phyloP scores from a whole-genome alignment of 2,113 vertebrate genomes.

The Albula goreensis region DNA sequence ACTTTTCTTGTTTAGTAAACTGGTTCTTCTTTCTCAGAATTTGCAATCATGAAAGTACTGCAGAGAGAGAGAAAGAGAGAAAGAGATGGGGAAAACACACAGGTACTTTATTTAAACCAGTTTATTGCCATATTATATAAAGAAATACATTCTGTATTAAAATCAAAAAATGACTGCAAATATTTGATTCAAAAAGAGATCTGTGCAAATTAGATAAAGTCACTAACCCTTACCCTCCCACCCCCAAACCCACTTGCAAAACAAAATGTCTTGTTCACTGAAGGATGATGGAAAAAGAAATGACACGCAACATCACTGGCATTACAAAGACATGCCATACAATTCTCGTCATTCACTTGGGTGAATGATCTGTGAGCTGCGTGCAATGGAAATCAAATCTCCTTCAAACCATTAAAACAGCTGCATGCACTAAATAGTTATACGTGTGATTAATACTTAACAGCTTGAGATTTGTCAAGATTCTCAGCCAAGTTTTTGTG shows the following conservation, averaged over 20 bases:
- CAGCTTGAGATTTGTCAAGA: background rate
- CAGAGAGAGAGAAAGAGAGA: background rate
- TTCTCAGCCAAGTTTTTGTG: background rate
- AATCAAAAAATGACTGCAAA: constrained; percentile 46
- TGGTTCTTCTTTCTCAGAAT: too few species aligned
- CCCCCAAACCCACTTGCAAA: constrained; percentile 2
- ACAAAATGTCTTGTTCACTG: background rate
- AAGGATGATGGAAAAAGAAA: background rate
- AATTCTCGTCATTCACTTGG: background rate
- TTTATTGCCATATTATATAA: constrained; percentile 49
- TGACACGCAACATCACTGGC: background rate
- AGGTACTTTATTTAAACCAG: constrained; percentile 5
- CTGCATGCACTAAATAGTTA: background rate
- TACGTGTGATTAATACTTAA: background rate
- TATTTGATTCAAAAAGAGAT: constrained; percentile 38
- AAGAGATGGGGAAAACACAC: background rate
- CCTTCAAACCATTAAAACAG: background rate
- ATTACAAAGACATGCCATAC: background rate
- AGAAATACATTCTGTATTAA: constrained; percentile 52
- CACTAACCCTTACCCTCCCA: background rate
- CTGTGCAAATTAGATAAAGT: constrained; percentile 46
- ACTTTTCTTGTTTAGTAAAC: too few species aligned
- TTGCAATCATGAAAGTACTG: too few species aligned
- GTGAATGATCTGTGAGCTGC: background rate
- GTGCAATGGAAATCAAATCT: background rate